These are phyloP conservation scores for Epinephelus cyanopodus DNA, from an alignment of 2,113 vertebrate genomes.

Conservation along the genomic window DNA sequence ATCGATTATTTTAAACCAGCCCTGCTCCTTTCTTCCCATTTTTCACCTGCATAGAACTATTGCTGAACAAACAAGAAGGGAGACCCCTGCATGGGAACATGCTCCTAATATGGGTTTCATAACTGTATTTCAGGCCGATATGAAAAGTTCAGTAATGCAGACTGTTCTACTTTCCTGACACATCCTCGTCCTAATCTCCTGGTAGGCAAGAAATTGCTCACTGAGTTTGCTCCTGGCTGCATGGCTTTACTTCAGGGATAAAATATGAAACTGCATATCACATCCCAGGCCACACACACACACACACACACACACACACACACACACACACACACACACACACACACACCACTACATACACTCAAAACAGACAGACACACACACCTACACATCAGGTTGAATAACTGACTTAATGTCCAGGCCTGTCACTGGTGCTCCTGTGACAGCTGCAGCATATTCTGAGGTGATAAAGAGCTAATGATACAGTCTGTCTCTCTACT, in stretches of 20 bases:
- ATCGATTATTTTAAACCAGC: too few species aligned
- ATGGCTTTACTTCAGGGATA: conserved; percentile 11
- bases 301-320: background rate
- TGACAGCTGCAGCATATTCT: conserved; percentile 25
- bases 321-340: background rate
- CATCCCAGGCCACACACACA: background rate
- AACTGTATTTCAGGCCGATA: background rate
- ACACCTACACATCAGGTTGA: conserved; percentile 22
- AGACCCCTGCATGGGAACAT: background rate
- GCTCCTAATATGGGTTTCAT: background rate
- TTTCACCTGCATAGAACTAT: background rate
- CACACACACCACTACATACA: conserved; percentile 3
- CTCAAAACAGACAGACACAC: background rate
- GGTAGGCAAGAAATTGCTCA: background rate
- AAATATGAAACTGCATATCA: conserved; percentile 1
- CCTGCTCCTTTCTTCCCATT: too few species aligned
- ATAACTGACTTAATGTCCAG: conserved; percentile 21
- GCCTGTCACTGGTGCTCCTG: conserved; percentile 13
- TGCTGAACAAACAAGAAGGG: background rate
- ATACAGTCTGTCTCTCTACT: conserved; percentile 9
- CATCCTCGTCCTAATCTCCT: background rate
- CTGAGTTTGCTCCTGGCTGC: conserved; percentile 1
- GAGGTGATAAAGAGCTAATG: conserved; percentile 42
- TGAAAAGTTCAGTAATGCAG: conserved; percentile 3
- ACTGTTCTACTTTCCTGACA: background rate